Evolutionary conservation across 2,888 invertebrate genomes (phyloP), one percentile per base, ranked within the genome.

Genomic region (Drosophila recens): DNA sequence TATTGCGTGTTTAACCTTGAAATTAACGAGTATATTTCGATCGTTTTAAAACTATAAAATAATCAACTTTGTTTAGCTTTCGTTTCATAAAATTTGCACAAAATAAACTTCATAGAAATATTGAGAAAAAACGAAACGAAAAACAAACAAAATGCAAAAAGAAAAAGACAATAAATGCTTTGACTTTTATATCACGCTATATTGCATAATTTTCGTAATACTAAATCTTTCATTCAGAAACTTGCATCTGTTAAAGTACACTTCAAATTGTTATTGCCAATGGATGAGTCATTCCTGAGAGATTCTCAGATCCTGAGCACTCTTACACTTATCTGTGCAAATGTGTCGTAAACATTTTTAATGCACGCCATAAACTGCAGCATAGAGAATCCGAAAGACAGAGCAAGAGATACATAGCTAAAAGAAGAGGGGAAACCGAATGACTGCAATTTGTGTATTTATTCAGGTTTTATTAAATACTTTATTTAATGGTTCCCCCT

Each of bases 1-100:
- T 87, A 87, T 84, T 80, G 82, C 90, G 74, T 80, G 77, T 72
- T 71, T 89, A 85, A 87, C 87, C 90, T 87, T 87, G 90, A 89
- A 84, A 64, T 76, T 54, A 69, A 69, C 69, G 69, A 69, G 61
- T 87, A 72, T 81, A 69, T 79, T 75, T 67, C 66, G 84, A 88
- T 89, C 88, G 84, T 85, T 79, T 75, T 64, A 75, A 82, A 76
- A 82, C 90, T 85, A 89, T 89, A 89, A 85, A 89, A 85, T 85
- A 86, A 79, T 85, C 90, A 85, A 75, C 72, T 53, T 87, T 84
- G 84, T 89, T 84, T 86, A 88, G 83, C 77, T 80, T 86, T 82
- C 70, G 62, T 82, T 82, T 72, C 67, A 74, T 85, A 74, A 64
- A 87, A 84, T 61, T 67, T 65, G 64, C 64, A 66, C 63, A 68